Evolutionary conservation across 2,888 invertebrate species (phyloP), one percentile per base, ranked within the genome.

Genomic region (Thalpophila matura): DNA sequence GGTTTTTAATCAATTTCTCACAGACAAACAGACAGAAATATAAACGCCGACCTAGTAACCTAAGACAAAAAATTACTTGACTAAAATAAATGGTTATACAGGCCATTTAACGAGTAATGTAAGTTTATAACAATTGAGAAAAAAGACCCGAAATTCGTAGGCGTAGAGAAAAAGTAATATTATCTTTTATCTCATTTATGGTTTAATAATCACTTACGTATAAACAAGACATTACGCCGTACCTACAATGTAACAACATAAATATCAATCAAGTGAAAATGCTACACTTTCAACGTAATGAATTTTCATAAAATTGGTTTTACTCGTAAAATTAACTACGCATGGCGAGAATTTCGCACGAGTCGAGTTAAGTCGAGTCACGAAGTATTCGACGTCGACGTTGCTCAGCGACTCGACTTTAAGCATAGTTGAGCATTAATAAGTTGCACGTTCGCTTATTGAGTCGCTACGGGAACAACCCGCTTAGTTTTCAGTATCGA

Each of bases 401-500:
- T n/a, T 57, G 26, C 51, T 53, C 40, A 24, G 35, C 42, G 16
- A 42, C 68, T 67, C 67, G 33, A 74, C 53, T 67, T 67, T 60
- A 31, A 66, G 49, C 61, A 74, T 61, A 74, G 63, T 70, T 69
- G 46, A 61, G 50, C 31, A 51, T 74, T 61, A 45, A 51, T 40
- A 70, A 75, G 53, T 70, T 71, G 29, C 37, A 12, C 51, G 56
- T 57, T 70, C 62, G 16, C 50, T 70, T 70, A 71, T 70, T 57
- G 56, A 75, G 71, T 63, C 56, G 38, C 63, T 47, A 26, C 54
- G 45, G 20, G 40, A 61, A 27, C 26, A 54, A 55, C 49, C 33
- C 33, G 70, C 63, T 69, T 74, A 75, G 50, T 70, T 74, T 70
- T 67, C 68, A 59, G 35, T 69, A 61, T 69, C 50, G 46, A 16